Evolutionary conservation across 2,113 vertebrate genomes (phyloP), one percentile per base, ranked within the genome.

Genomic region (Mesembrinibis cayennensis): DNA sequence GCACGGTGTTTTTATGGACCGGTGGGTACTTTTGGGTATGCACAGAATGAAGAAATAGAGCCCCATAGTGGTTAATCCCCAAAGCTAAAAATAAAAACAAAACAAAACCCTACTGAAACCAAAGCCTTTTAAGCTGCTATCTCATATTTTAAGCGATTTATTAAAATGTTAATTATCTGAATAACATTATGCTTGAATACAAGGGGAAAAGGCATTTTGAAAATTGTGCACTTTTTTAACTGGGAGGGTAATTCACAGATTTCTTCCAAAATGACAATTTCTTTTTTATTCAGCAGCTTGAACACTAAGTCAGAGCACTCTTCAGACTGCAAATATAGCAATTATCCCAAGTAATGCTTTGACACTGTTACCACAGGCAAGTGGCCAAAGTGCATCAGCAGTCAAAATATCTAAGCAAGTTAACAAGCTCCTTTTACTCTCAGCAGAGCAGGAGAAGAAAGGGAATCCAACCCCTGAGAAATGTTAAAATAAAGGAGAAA

Each of bases 341-440:
- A 99, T 99, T 99, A 99, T 98, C 98, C 98, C 99, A 98, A 99
- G 99, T 99, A 99, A 99, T 98, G 98, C 99, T 99, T 99, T 99
- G 99, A 99, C 99, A 99, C 98, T 98, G 99, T 99, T 99, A 99
- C 99, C 99, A 99, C 98, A 99, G 99, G 99, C 99, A 99, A 99
- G 99, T 99, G 99, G 99, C 99, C 99, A 99, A 98, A 99, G 99
- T 98, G 98, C 99, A 98, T 99, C 98, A 98, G 82, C 98, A 99
- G 99, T 99, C 99, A 99, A 99, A 99, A 99, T 99, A 99, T 99
- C 99, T 98, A 98, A 98, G 98, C 98, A 98, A 98, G 99, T 99
- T 99, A 99, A 99, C 99, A 99, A 99, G 99, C 99, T 99, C 98
- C 98, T 98, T 99, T 99, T 99, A 98, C 98, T 98, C 98, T 98